Base-by-base conservation (phyloP, 2,888 invertebrate genomes). In the Scaptomyza caliginosa region DNA sequence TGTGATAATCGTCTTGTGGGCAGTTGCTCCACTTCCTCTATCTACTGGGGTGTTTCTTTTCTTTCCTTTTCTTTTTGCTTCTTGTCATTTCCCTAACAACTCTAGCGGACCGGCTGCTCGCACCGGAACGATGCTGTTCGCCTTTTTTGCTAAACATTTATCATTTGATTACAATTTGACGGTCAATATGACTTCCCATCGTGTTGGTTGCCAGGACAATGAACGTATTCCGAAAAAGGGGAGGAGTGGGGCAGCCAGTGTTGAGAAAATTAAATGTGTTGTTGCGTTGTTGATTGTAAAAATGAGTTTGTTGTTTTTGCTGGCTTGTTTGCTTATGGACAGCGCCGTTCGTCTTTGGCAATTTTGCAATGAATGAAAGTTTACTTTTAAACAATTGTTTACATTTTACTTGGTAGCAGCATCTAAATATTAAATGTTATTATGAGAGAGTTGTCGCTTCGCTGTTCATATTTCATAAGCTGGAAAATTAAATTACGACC, bases 81-180 rank as follows among this genome's bases (percentile, higher is more conserved):
- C 60, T 67, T 79, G 54, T 52, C 49, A 40, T 63, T 80, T 57
- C 23, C 43, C 55, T 56, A 68, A 51, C 67, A 71, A 67, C 42
- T 74, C 49, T 48, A 52, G 45, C 17, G 42, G 19, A 32, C 17
- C 28, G 24, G 11, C 28, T 11, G n/a, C n/a, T n/a, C n/a, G n/a
- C n/a, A n/a, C n/a, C n/a, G n/a, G n/a, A 6, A 40, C 43, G 45
- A 21, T 21, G 26, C 46, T 66, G 46, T 43, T 45, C 48, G 49
- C 46, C 34, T 55, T 62, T 34, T 51, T 60, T 77, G 62, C 60
- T 50, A 66, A 75, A 67, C 80, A 80, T 85, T 85, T 82, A 78
- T 82, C 85, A 82, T 82, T 82, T 82, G 77, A 86, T 85, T 85
- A 85, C 86, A 77, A 82, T 85, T 82, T 82, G 83, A 71, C 81